A percentile compares a stretch with the other conserved stretches of the same genome.
Conservation (phyloP, 2,888 invertebrate species). For the Nomada ruficornis region DNA sequence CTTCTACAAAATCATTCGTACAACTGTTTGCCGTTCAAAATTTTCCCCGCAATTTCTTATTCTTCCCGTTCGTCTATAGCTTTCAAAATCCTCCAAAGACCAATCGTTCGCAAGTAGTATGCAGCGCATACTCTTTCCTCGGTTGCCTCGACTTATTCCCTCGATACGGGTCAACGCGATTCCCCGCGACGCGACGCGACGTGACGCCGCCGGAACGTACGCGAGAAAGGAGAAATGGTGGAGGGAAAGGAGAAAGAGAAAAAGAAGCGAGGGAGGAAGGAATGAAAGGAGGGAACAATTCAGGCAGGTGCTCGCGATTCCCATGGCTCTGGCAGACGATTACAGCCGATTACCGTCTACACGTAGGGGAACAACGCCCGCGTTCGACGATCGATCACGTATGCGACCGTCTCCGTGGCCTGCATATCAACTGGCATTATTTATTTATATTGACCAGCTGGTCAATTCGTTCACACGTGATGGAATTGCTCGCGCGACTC, state of each 20-base stretch:
- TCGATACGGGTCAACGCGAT: conserved; percentile 13
- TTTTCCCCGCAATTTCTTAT: too few species aligned
- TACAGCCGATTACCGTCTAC: conserved; percentile 68
- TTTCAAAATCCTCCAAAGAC: too few species aligned
- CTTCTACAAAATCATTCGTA: too few species aligned
- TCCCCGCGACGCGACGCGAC: conserved; percentile 2
- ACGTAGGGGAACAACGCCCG: conserved; percentile 63
- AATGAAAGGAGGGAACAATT: conserved; percentile 26
- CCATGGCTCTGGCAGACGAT: conserved; percentile 64
- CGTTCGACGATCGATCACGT: conserved; percentile 78
- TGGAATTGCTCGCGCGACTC: conserved; percentile 69
- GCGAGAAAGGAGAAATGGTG: neutral
- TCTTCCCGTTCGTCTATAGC: too few species aligned
- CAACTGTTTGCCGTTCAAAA: too few species aligned
- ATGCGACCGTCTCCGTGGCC: conserved; percentile 69
- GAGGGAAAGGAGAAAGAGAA: neutral
- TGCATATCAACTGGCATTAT: conserved; percentile 77
- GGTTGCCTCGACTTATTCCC: neutral
- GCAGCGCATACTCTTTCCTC: neutral
- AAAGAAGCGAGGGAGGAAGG: neutral
- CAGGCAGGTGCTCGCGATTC: conserved; percentile 56
- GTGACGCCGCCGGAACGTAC: neutral
- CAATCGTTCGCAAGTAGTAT: neutral
- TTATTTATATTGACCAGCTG: conserved; percentile 80
- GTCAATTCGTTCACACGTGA: conserved; percentile 79